Base-by-base conservation (phyloP, 2,888 invertebrate species). In the Podotricha telesiphe region DNA sequence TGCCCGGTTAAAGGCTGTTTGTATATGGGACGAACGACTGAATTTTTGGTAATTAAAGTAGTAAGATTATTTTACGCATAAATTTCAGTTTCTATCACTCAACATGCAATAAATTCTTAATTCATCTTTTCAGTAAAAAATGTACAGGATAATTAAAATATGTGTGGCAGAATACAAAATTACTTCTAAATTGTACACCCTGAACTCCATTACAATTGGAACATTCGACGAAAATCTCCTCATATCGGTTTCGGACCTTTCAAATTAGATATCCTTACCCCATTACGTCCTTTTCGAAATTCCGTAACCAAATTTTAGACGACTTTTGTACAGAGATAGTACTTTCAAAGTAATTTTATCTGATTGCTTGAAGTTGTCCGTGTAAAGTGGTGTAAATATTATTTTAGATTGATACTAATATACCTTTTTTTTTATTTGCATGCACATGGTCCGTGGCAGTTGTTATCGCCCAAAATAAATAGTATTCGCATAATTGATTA, bases 221-320 rank as follows among this genome's bases (percentile, higher is more conserved):
- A 34, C 47, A 48, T 34, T 61, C 34, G 34, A 48, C 48, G 13
- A 48, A 61, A 48, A 48, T 17, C 45, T 17, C 13, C 37, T 1
- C 48, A 48, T 62, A 48, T 48, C 19, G 48, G 19, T 61, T n/a
- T 48, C 19, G 48, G 48, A 48, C 37, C 48, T 62, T 62, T 5
- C 8, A 19, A 37, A 62, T 62, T 62, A 62, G 48, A 62, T 37
- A 47, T 62, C 61, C 28, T 62, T 62, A 62, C 13, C 28, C 34
- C 19, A 62, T 62, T 62, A 62, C 17, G 17, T 11, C 37, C 48
- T 10, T 58, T 62, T 48, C 34, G 48, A 34, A 48, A 45, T 59
- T n/a, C n/a, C 20, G n/a, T 19, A 42, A n/a, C 20, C 22, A 11
- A 55, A 34, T 59, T 19, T 19, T n/a, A 42, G 58, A 59, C 22